Evolutionary conservation across 2,888 invertebrate genomes (phyloP), one percentile per base, ranked within the genome.

Genomic region (Dryomyza anilis): DNA sequence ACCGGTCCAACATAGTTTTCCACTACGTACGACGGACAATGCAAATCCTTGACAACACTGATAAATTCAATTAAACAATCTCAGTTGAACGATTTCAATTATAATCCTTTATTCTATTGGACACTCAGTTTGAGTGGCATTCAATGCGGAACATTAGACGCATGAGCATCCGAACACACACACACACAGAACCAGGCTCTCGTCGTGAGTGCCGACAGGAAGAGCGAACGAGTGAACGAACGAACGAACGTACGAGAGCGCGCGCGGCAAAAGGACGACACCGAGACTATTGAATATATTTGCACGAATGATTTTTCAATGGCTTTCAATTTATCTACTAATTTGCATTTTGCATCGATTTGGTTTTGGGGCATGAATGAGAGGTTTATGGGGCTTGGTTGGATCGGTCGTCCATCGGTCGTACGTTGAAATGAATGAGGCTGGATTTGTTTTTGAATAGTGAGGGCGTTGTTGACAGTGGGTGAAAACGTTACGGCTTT

Each of bases 61-160:
- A 68, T 70, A 67, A 69, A 69, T 68, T 70, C 69, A 69, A 70
- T 70, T 69, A 70, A 70, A 69, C 65, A 70, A 70, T 70, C 67
- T 67, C 70, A 70, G 70, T 67, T 69, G 69, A 70, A 68, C 69
- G 70, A 66, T 69, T 70, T 69, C 67, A 69, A 70, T 69, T 70
- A 70, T 70, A 69, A 69, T 60, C 64, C 63, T 65, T 76, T 60
- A 33, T 60, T 39, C 29, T 27, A 19, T 19, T 12, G 50, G 50
- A 52, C 50, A 36, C 33, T 60, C 60, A 19, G 52, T 39, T 60
- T 16, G 60, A 60, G 60, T 60, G 39, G 50, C 50, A 33, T 39
- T 52, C 52, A 39, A 52, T 60, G 52, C 52, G 52, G 50, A 25
- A 60, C 39, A 52, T 52, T 39, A 39, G 45, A 58, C 36, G n/a